phyloP scores from a whole-genome alignment of 2,888 invertebrate species.

The Spialia ferax region DNA sequence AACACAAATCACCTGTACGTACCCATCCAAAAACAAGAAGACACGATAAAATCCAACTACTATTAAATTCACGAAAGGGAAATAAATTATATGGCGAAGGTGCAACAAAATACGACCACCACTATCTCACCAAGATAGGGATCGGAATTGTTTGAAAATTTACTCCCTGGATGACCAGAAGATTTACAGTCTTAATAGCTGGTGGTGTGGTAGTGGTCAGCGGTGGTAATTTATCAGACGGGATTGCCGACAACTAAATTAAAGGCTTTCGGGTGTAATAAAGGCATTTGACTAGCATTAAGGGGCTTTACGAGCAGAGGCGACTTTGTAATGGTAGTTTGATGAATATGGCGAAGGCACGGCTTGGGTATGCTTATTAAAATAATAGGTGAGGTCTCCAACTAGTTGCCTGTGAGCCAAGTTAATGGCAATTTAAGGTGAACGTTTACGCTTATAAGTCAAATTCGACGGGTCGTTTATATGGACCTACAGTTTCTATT shows the following conservation, averaged over 20 bases:
- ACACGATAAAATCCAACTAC: slow-evolving; percentile 28
- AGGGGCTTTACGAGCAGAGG: slow-evolving; percentile 33
- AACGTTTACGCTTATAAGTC: not conserved
- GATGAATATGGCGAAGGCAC: slow-evolving; percentile 29
- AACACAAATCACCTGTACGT: slow-evolving; percentile 1
- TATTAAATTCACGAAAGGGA: slow-evolving; percentile 36
- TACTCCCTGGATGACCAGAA: slow-evolving; percentile 47
- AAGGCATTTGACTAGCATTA: slow-evolving; percentile 47
- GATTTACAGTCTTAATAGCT: slow-evolving; percentile 82
- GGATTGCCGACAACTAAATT: slow-evolving; percentile 61
- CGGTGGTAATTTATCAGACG: slow-evolving; percentile 66
- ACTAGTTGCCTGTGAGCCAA: not conserved
- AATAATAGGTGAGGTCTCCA: slow-evolving; percentile 27
- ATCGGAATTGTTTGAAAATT: slow-evolving; percentile 39
- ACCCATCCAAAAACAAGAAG: slow-evolving; percentile 16
- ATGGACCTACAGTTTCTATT: not conserved
- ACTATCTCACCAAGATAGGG: slow-evolving; percentile 34
- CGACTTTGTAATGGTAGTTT: slow-evolving; percentile 31
- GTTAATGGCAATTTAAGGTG: slow-evolving; percentile 6
- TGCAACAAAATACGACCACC: slow-evolving; percentile 32
- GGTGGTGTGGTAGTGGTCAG: slow-evolving; percentile 62
- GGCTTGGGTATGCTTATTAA: slow-evolving; percentile 29
- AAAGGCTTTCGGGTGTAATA: slow-evolving; percentile 61
- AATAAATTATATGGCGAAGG: slow-evolving; percentile 34
- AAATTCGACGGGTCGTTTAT: not conserved